Base-by-base conservation (phyloP, 2,113 vertebrate species). In the Gallinago jamesoni region DNA sequence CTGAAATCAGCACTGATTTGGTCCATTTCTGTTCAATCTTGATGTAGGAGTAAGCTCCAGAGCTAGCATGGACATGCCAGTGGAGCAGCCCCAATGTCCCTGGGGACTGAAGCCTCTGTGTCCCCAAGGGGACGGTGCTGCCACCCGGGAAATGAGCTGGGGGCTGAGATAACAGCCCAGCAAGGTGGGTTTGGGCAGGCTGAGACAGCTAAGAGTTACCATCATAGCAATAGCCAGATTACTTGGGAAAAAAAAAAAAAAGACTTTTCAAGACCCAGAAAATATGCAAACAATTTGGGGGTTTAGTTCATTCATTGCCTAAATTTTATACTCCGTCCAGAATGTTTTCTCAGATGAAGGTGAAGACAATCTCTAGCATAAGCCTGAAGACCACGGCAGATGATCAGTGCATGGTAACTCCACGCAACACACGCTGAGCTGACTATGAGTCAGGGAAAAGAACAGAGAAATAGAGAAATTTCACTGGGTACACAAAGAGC, bases 361-460 rank as follows among this genome's bases (percentile, higher is more conserved):
- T 3, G 13, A 89, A 50, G 67, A 17, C 9, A 18, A 59, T 9
- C 39, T 45, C 87, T 33, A 79, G 18, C 19, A 22, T 7, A 23
- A 19, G 10, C n/a, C 41, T 68, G 59, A 48, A 68, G 68, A 35
- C 5, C 8, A 6, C 0, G 0, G n/a, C 4, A 25, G 76, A 17
- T 31, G 57, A 10, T 60, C 5, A 33, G 39, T 3, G 5, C 15
- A 4, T 2, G n/a, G 52, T 47, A 37, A n/a, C 27, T 33, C 56
- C 59, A 35, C 8, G 3, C 27, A 27, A 14, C 2, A 23, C 45
- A 0, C 2, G 10, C 18, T 56, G 60, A 68, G 28, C 77, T 43
- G 35, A 13, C 63, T 64, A 9, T 1, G 21, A 35, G 52, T 19
- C 27, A 8, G 81, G 45, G 75, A n/a, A 72, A 56, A 47, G 35